Percentiles rank a stretch among this genome's conserved stretches.
These are phyloP conservation scores for Chlorodrepanis virens DNA, from an alignment of 2,113 vertebrate genomes.

Conservation along the genomic window DNA sequence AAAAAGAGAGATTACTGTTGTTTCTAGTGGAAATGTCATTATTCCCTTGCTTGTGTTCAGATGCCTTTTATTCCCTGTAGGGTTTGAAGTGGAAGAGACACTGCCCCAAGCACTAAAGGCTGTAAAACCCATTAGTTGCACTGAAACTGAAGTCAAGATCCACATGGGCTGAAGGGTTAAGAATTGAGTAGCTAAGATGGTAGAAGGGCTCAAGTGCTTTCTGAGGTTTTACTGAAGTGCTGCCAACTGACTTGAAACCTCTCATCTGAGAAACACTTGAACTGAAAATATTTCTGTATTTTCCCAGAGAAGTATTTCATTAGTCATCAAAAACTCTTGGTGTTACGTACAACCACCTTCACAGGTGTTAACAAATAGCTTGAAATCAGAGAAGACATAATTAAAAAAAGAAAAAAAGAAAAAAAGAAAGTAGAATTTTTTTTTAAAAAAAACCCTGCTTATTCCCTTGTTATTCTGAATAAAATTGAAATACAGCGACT, in stretches of 20 bases:
- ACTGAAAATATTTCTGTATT: neutral
- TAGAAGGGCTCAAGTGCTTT: neutral
- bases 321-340: neutral
- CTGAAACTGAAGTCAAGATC: neutral
- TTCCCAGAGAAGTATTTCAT: neutral
- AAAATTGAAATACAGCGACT: neutral
- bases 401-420: neutral
- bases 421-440: neutral
- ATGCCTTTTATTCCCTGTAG: neutral
- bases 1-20: neutral
- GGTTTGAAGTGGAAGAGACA: neutral
- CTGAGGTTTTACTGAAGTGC: neutral
- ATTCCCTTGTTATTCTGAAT: neutral
- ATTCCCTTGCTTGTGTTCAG: neutral
- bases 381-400: neutral
- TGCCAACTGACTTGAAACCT: neutral
- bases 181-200: neutral
- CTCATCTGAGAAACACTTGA: conserved; percentile 1
- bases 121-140: neutral
- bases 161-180: neutral
- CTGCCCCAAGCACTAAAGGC: neutral
- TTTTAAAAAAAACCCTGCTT: neutral
- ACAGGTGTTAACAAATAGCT: neutral
- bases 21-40: neutral
- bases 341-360: neutral